These are phyloP conservation scores for Ctenoplectra terminalis DNA, from an alignment of 1,140 invertebrate species.

Conservation along the genomic window DNA sequence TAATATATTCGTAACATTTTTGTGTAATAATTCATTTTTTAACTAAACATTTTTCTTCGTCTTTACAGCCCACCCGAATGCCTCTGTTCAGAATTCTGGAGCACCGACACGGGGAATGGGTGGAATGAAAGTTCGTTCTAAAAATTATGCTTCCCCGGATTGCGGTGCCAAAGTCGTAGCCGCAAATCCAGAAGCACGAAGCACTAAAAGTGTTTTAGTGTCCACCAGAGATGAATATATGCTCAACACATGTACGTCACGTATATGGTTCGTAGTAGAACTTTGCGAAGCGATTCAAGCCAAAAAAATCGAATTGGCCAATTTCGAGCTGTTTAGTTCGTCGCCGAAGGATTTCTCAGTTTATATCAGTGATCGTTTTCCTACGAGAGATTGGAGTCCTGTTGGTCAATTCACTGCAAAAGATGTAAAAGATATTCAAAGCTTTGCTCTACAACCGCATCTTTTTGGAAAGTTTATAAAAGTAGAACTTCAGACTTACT, in stretches of 20 bases:
- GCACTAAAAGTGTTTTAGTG: constrained; percentile 92
- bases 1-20: background rate
- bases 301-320: constrained; percentile 96
- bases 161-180: constrained; percentile 98
- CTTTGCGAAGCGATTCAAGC: constrained; percentile 98
- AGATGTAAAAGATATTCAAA: constrained; percentile 94
- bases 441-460: constrained; percentile 90
- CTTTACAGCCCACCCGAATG: constrained; percentile 78
- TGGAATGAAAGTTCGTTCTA: constrained; percentile 88
- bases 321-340: constrained; percentile 99
- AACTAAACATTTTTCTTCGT: too few relatives aligned
- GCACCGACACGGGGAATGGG: constrained; percentile 70
- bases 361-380: constrained; percentile 94
- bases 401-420: constrained; percentile 94
- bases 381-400: constrained; percentile 94
- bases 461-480: constrained; percentile 97
- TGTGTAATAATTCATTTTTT: background rate
- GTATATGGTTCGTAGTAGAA: constrained; percentile 98
- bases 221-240: constrained; percentile 98
- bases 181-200: constrained; percentile 95
- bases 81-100: constrained; percentile 78
- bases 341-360: constrained; percentile 95
- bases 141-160: constrained; percentile 97
- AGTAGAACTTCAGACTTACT: constrained; percentile 95
- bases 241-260: constrained; percentile 96